A percentile compares a stretch with the other conserved stretches of the same genome.
phyloP scores from a whole-genome alignment of 2,888 invertebrate genomes.

The Masnerella sp. region DNA sequence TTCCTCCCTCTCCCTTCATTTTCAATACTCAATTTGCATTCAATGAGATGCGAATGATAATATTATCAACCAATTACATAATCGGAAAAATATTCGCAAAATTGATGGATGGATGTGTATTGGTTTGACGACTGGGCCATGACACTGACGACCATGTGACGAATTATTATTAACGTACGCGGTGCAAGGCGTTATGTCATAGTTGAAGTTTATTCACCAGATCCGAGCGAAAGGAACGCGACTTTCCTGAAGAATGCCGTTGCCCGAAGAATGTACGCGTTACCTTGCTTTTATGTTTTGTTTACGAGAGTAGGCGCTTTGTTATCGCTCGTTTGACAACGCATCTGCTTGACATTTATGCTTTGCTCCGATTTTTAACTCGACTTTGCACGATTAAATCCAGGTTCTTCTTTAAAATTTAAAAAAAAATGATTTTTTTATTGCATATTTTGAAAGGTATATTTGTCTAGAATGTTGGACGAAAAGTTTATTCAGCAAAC shows the following conservation, averaged over 20 bases:
- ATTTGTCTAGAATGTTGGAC: no score
- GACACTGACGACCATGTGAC: constrained; percentile 9
- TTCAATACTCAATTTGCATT: constrained; percentile 6
- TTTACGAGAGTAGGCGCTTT: constrained; percentile 10
- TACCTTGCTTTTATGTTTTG: constrained; percentile 22
- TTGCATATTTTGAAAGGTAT: no score
- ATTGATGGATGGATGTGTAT: background rate
- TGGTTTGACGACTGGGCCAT: no score
- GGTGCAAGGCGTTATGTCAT: constrained; percentile 30
- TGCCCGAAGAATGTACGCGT: constrained; percentile 1
- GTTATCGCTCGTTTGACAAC: constrained; percentile 12
- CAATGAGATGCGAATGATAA: constrained; percentile 14
- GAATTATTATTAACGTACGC: constrained; percentile 34
- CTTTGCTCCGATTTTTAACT: no score
- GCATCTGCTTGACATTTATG: constrained; percentile 1
- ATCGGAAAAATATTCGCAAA: background rate
- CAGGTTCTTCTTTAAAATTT: no score
- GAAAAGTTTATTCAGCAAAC: no score
- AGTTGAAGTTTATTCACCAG: constrained; percentile 23
- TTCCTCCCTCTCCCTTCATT: background rate
- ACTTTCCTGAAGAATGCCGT: constrained; percentile 28
- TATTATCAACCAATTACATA: background rate
- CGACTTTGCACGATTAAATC: no score
- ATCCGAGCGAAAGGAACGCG: constrained; percentile 21
- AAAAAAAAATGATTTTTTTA: no score